Conservation (phyloP, 1,140 invertebrate genomes). For the Saccostrea echinata region DNA sequence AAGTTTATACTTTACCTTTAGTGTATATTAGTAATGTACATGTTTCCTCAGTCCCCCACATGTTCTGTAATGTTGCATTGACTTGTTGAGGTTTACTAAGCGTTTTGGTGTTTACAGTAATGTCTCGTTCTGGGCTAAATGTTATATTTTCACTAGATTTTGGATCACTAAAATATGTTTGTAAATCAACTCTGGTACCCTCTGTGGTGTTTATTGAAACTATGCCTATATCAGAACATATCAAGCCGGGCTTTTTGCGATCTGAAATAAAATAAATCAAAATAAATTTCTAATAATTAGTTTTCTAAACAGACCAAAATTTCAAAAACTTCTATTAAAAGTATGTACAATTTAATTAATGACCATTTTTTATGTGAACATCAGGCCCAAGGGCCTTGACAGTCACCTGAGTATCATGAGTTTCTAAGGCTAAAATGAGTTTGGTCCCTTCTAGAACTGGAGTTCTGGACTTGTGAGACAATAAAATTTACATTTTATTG, state of each 20-base stretch:
- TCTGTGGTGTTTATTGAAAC: neutral
- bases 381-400: too few relatives aligned
- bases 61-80: neutral
- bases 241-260: neutral
- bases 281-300: neutral
- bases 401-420: too few relatives aligned
- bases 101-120: neutral
- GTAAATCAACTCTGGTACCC: neutral
- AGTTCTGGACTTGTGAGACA: too few relatives aligned
- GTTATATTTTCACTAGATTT: neutral
- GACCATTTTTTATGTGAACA: too few relatives aligned
- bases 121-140: neutral
- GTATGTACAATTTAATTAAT: too few relatives aligned
- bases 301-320: too few relatives aligned
- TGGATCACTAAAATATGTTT: neutral
- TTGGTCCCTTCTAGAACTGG: too few relatives aligned
- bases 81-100: neutral
- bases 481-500: too few relatives aligned
- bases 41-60: conserved; percentile 42
- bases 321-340: too few relatives aligned
- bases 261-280: neutral
- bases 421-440: too few relatives aligned
- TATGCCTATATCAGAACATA: neutral
- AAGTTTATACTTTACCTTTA: conserved; percentile 31
- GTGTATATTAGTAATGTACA: conserved; percentile 56